These are phyloP conservation scores for Cryptocheilus praepositus DNA, from an alignment of 2,888 invertebrate species.

Conservation along the genomic window DNA sequence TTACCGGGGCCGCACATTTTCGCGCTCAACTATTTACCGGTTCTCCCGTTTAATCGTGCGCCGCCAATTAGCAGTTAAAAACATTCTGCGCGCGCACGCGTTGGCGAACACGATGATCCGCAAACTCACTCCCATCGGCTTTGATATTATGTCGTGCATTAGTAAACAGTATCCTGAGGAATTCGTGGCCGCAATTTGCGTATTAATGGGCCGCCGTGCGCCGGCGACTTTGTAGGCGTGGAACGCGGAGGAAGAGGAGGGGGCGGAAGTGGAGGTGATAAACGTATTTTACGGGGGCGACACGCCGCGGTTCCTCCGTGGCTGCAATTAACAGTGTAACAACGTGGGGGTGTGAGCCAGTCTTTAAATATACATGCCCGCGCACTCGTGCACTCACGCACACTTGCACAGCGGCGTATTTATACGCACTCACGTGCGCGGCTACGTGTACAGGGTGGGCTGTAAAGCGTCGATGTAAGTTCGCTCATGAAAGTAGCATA, in stretches of 20 bases:
- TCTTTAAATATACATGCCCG: not conserved
- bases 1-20: too few species aligned
- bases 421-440: too few species aligned
- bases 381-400: not conserved
- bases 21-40: too few species aligned
- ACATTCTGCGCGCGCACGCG: not conserved
- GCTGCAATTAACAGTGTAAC: constrained; percentile 56
- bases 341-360: constrained; percentile 21
- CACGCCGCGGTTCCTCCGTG: constrained; percentile 46
- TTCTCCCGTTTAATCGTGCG: too few species aligned
- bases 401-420: too few species aligned
- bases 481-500: too few species aligned
- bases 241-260: not conserved
- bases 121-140: not conserved
- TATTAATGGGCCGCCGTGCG: constrained; percentile 47
- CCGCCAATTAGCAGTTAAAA: not conserved
- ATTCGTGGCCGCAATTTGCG: constrained; percentile 47
- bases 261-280: constrained; percentile 44
- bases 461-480: too few species aligned
- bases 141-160: not conserved
- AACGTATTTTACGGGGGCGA: constrained; percentile 55
- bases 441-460: too few species aligned
- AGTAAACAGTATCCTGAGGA: constrained; percentile 5
- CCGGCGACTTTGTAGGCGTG: constrained; percentile 43
- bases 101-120: not conserved